Conservation (phyloP, 2,888 invertebrate species). For the Drosophila kambysellisi region DNA sequence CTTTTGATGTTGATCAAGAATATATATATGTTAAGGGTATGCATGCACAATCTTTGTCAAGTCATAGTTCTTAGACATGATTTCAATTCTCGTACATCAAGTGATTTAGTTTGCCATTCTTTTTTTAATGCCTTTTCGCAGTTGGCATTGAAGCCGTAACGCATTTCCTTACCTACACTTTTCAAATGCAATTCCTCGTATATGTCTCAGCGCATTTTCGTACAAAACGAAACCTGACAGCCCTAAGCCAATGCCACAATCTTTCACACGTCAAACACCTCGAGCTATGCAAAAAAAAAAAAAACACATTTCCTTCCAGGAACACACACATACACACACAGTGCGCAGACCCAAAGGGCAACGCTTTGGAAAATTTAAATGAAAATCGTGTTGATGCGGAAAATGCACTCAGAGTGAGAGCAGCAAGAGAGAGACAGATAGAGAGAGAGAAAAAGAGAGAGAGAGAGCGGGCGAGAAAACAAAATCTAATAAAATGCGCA, state of each 20-base stretch:
- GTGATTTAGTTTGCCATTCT: not conserved
- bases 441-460: slow-evolving; percentile 6
- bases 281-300: slow-evolving; percentile 40
- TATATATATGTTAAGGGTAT: not conserved
- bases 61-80: not conserved
- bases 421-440: slow-evolving; percentile 5
- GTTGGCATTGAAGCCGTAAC: slow-evolving; percentile 6
- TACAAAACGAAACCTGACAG: slow-evolving; percentile 53
- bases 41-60: not conserved
- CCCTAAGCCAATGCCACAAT: slow-evolving; percentile 61
- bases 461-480: slow-evolving; percentile 7
- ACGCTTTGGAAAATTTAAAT: slow-evolving; percentile 69
- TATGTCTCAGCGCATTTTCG: slow-evolving; percentile 35
- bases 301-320: slow-evolving; percentile 56
- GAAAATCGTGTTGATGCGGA: slow-evolving; percentile 76
- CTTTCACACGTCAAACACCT: slow-evolving; percentile 61
- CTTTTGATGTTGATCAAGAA: not conserved
- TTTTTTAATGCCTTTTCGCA: slow-evolving; percentile 7
- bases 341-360: slow-evolving; percentile 59
- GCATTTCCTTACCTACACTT: not conserved
- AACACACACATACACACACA: slow-evolving; percentile 31
- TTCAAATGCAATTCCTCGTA: slow-evolving; percentile 40
- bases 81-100: slow-evolving; percentile 1
- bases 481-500: slow-evolving; percentile 74
- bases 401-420: slow-evolving; percentile 66